Evolutionary conservation across 2,888 invertebrate species (phyloP), one percentile per base, ranked within the genome.

Genomic region (Amphipyra berbera): DNA sequence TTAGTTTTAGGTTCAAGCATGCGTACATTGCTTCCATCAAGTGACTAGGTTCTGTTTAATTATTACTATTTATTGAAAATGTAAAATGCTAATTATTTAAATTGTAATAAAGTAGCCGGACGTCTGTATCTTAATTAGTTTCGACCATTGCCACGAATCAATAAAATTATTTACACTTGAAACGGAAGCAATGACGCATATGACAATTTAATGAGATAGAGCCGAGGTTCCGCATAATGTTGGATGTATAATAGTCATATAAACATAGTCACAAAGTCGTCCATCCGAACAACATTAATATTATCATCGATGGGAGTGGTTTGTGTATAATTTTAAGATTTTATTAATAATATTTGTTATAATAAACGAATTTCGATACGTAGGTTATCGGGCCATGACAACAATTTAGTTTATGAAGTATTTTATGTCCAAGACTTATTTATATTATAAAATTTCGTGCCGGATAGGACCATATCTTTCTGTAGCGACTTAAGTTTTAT

Each of bases 361-460:
- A 85, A 85, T 88, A 85, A 86, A 90, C 81, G 84, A 88, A 89
- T 87, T 90, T 89, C 88, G 89, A 89, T 90, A 90, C 88, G 81
- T 90, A 88, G 91, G 90, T 90, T 90, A 92, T 91, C 93, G 92
- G 89, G 92, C 93, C 94, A 94, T 93, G 94, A 94, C 93, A 94
- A 88, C 88, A 85, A 79, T 81, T 87, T 88, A 90, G 87, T 84
- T 86, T 89, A 89, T 84, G 85, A 89, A 90, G 87, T 88, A 89
- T 88, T 83, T 88, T 88, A 86, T 91, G 89, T 92, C 90, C 90
- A 91, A 91, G 89, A 92, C 90, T 90, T 91, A 90, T 90, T 87
- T 87, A 86, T 88, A 81, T 85, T 83, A 64, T 88, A 87, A 89
- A 87, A 82, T 84, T 84, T 87, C 82, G 82, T 83, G 78, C 75